Evolutionary conservation across 53 echinoderm and acorn worm species (phyloP), one percentile per base, ranked within the genome.

Genomic region (Crossaster papposus): DNA sequence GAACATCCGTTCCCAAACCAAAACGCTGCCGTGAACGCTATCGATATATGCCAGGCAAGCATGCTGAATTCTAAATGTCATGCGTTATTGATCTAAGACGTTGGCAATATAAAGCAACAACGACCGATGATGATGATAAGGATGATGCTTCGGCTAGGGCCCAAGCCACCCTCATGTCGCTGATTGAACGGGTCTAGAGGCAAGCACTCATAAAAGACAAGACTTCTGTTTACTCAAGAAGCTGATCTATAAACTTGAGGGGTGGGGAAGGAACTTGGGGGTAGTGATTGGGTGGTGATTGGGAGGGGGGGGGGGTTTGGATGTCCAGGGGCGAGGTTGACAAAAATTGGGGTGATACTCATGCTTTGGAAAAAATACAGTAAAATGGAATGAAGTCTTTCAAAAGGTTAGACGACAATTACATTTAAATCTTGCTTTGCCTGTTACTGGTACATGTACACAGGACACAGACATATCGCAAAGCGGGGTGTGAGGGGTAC

Each of bases 51-150:
- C 58, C 30, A 2, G 8, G 50, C 79, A 5, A 50, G 52, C 44
- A 38, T 24, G 5, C 79, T 28, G 29, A 6, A 52, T 50, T 50
- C 35, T 78, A 23, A 78, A 78, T 52, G 79, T 78, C 79, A 78
- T 8, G 74, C 15, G 24, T 51, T 78, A 78, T 78, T 28, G 79
- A 78, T 78, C 32, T 5, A 24, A 28, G 79, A 78, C 52, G 14
- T 26, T 20, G 29, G 79, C 79, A 51, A 35, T 17, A 20, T n/a
- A 30, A 5, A 55, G 62, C 14, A 58, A 58, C 58, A 74, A 33
- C 33, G 22, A 44, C 44, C 9, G 44, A 44, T 44, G 44, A 33
- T 74, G 36, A 65, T 26, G 65, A 10, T 26, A 28, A n/a, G 4
- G 10, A 1, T 20, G 14, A 11, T 74, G 35, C 5, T 22, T n/a